These are phyloP conservation scores for Urophycis tenuis DNA, from an alignment of 2,797 vertebrate genomes.

Conservation along the genomic window DNA sequence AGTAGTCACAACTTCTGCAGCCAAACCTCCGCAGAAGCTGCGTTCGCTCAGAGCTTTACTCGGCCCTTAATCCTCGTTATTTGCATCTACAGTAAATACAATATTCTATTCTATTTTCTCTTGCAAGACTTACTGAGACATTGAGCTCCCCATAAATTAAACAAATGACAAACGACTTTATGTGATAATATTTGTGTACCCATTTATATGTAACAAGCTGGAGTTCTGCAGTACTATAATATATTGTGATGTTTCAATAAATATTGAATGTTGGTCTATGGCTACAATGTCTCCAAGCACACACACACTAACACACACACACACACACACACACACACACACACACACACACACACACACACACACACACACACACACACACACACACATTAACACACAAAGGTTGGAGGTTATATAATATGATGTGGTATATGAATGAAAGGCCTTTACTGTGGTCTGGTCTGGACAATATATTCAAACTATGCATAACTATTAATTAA, in stretches of 20 bases:
- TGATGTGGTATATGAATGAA: background rate
- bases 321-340: background rate
- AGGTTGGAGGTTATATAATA: background rate
- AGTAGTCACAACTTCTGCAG: background rate
- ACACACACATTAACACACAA: too few species aligned
- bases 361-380: too few species aligned
- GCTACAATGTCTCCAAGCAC: background rate
- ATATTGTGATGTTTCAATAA: too few species aligned
- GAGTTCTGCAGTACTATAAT: too few species aligned
- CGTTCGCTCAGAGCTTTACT: background rate
- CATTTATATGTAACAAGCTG: background rate
- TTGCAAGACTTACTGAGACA: background rate
- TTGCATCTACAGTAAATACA: background rate
- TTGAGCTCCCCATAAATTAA: background rate
- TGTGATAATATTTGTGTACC: background rate
- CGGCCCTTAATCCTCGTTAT: background rate
- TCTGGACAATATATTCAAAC: background rate
- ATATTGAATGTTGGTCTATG: background rate
- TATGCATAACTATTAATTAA: slow-evolving; percentile 22
- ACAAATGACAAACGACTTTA: background rate
- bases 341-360: too few species aligned
- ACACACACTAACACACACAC: background rate
- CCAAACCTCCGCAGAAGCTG: background rate
- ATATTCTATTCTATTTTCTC: too few species aligned
- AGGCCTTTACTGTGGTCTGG: too few species aligned